Base-by-base conservation (phyloP, 64 coral and sea anemone genomes). In the Porites australiensis region DNA sequence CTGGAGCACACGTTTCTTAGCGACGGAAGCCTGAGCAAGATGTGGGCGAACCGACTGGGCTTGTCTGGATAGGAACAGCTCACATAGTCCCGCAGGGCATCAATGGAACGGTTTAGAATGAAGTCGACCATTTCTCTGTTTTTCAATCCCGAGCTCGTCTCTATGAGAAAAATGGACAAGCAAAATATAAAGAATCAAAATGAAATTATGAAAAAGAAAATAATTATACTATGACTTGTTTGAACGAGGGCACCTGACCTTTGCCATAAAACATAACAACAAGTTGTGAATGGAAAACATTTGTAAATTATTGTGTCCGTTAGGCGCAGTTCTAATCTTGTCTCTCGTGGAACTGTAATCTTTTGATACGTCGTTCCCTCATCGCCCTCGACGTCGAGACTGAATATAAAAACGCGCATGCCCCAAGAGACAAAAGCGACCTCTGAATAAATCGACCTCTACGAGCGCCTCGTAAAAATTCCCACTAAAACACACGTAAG, bases 51-150 rank as follows among this genome's bases (percentile, higher is more conserved):
- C 2, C 98, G 91, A 75, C 94, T 99, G 59, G 98, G 94, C 80
- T 99, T 99, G 88, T 99, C 98, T 16, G 98, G 98, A 86, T 99
- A 99, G 2, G 98, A 95, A 61, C 94, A 96, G 71, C 96, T 99
- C 59, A 96, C 92, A 53, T 99, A 99, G 76, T 99, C 98, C 14
- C 94, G 82, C 9, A 99, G 61, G 43, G 94, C 94, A 59, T 96
- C 94, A 5, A 99, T 64, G 88, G 94, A 93, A 44, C 94, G 94
- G 45, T 93, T 96, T 10, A 99, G 78, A 7, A 96, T 89, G 27
- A 94, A 96, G 13, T 99, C 94, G 14, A 99, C 94, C 53, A 95
- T 72, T 2, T 99, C 94, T 72, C 91, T 86, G 79, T 99, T 99
- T 82, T 90, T 82, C 19, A 99, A 51, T 37, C 94, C 94, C 49